These are phyloP conservation scores for Sycophila texana DNA, from an alignment of 2,888 invertebrate species.

Conservation along the genomic window DNA sequence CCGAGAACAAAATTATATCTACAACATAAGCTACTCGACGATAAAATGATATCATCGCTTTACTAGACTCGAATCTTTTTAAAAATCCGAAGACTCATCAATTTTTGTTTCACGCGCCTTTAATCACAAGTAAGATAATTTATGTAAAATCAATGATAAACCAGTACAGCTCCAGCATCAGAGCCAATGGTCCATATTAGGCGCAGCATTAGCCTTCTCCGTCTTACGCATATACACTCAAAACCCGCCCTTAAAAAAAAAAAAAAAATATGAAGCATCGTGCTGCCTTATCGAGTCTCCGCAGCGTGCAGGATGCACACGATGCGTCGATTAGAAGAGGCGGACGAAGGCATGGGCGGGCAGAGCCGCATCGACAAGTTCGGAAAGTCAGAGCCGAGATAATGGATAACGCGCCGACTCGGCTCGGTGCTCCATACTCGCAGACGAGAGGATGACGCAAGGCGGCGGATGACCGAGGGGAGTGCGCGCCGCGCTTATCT, in stretches of 20 bases:
- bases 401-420: slow-evolving; percentile 30
- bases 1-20: neutral
- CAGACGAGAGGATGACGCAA: slow-evolving; percentile 30
- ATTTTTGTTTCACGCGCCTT: neutral
- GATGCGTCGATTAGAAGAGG: neutral
- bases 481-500: slow-evolving; percentile 22
- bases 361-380: neutral
- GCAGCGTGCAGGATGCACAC: neutral
- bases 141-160: neutral
- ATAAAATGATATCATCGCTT: neutral
- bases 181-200: slow-evolving; percentile 43
- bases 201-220: slow-evolving; percentile 26
- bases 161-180: slow-evolving; percentile 5
- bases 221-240: neutral
- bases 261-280: neutral
- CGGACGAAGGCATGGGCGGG: neutral
- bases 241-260: neutral
- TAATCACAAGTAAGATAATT: slow-evolving; percentile 1
- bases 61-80: neutral
- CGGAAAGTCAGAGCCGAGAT: neutral
- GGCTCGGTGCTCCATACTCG: neutral
- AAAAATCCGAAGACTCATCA: neutral
- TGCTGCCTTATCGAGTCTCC: neutral
- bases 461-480: slow-evolving; percentile 27
- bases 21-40: neutral